phyloP scores from a whole-genome alignment of 2,113 vertebrate genomes.

The Patagioenas fasciata region DNA sequence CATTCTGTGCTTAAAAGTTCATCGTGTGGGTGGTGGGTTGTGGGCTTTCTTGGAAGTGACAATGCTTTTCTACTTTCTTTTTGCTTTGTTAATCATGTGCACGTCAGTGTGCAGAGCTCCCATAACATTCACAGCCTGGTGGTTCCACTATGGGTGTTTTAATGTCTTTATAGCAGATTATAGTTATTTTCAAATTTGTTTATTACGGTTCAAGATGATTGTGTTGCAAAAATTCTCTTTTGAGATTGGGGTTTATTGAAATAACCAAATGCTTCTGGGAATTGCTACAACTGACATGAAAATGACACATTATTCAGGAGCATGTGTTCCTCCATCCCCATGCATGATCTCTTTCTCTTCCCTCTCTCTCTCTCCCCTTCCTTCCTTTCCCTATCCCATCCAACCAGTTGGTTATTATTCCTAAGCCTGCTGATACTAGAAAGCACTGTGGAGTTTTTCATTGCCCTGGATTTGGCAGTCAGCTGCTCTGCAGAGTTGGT shows the following conservation, averaged over 20 bases:
- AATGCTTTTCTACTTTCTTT: not conserved
- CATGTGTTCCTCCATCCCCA: not conserved
- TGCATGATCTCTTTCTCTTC: no score
- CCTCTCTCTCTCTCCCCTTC: not conserved
- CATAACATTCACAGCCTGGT: not conserved
- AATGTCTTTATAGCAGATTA: not conserved
- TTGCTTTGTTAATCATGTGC: not conserved
- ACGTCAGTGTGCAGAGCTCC: not conserved
- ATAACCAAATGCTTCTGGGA: not conserved
- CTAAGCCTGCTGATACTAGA: not conserved
- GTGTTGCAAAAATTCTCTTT: not conserved
- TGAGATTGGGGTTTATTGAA: not conserved
- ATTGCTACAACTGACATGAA: not conserved
- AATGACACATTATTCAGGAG: not conserved
- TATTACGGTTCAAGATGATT: not conserved
- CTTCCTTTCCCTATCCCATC: no score
- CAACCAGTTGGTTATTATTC: not conserved
- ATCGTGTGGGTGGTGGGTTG: constrained; percentile 18
- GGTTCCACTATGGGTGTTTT: not conserved
- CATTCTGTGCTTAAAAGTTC: constrained; percentile 48
- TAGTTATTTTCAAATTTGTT: not conserved
- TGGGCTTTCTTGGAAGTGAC: constrained; percentile 35
- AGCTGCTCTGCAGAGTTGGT: not conserved
- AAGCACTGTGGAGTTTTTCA: not conserved
- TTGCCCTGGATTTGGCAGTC: not conserved